Evolutionary conservation across 1,140 invertebrate species (phyloP), one percentile per base, ranked within the genome.

Genomic region (Cotesia glomerata): DNA sequence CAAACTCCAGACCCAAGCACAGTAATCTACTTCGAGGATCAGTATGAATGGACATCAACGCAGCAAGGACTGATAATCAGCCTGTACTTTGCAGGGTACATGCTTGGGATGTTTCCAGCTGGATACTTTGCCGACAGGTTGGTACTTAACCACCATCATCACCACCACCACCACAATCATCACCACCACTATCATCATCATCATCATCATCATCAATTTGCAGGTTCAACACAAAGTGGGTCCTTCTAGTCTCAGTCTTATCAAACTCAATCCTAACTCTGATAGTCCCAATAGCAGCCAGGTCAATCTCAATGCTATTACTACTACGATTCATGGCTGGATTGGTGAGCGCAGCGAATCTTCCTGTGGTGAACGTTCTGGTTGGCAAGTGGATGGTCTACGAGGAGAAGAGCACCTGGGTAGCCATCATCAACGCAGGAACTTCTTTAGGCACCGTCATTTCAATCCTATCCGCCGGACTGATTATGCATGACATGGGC

Each of bases 21-120:
- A 4, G 0, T 0, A 5, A 63, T 70, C 4, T 81, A 85, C 66
- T 75, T 91, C 81, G 89, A 92, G 45, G 93, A 93, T 11, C 91
- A 92, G n/a, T 94, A 93, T 73, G 82, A 83, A 0, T 94, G 93
- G 93, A 86, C 88, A 11, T 83, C 90, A 16, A 88, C 88, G 1
- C 78, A 93, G 52, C 93, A 94, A 85, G 93, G 93, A 8, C 88
- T 91, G 26, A 85, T 94, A 14, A 82, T 94, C 58, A 93, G 93
- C 68, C 91, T 94, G 66, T 96, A 96, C 80, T 96, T 96, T 83
- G 94, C 93, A 88, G 95, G 95, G n/a, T 96, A 96, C 80, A 89
- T 96, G 35, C 82, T 94, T 0, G 93, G 89, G 0, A 91, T 91
- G 85, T 86, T 91, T 69, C 89, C 90, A 2, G 88, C 89, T 5